phyloP scores from a whole-genome alignment of 1,140 invertebrate genomes.

The Mycetomoellerius zeteki region DNA sequence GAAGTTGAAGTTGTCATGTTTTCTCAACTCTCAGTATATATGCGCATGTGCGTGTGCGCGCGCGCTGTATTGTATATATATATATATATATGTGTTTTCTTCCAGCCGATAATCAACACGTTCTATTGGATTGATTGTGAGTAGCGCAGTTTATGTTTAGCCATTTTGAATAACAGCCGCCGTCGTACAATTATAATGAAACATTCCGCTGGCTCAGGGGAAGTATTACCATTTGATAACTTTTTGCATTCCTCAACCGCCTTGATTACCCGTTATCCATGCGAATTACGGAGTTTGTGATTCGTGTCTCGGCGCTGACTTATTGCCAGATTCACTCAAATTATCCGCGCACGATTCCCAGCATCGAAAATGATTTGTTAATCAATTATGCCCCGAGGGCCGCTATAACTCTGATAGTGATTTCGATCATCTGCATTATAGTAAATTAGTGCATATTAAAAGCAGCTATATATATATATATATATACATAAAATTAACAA shows the following conservation, averaged over 20 bases:
- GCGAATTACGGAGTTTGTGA: not conserved
- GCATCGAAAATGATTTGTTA: constrained; percentile 21
- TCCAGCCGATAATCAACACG: constrained; percentile 12
- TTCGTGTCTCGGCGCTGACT: not conserved
- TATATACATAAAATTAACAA: too few relatives aligned
- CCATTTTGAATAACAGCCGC: not conserved
- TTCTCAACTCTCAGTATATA: not conserved
- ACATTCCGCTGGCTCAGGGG: constrained; percentile 17
- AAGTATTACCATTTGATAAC: not conserved
- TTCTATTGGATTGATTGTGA: not conserved
- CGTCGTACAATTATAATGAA: constrained; percentile 10
- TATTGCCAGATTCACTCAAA: not conserved
- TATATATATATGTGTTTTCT: not conserved
- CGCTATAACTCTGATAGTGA: not conserved
- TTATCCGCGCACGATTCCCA: not conserved
- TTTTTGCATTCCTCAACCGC: not conserved
- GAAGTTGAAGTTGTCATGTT: constrained; percentile 10
- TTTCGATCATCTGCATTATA: too few relatives aligned
- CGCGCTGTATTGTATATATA: not conserved
- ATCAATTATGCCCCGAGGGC: not conserved
- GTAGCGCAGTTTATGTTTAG: not conserved
- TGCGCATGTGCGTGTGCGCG: not conserved
- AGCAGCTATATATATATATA: too few relatives aligned
- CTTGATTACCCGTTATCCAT: not conserved
- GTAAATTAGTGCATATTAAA: too few relatives aligned